Base-by-base conservation (phyloP, 2,888 invertebrate genomes). In the Eristalinus aeneus region DNA sequence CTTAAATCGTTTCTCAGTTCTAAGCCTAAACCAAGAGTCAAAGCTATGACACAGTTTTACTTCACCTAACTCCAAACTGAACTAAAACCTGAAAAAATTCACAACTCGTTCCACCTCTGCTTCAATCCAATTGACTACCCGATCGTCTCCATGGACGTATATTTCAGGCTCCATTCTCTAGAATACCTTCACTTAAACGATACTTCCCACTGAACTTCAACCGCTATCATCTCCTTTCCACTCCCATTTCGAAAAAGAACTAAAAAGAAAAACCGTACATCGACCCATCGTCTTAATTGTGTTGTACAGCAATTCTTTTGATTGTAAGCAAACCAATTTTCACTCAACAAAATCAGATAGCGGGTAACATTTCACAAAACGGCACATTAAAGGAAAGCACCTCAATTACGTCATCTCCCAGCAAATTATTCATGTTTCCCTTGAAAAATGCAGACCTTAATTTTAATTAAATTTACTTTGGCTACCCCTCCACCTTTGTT, bases 381-480 rank as follows among this genome's bases (percentile, higher is more conserved):
- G 23, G n/a, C n/a, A 54, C 67, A 32, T 22, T 53, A 31, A 20
- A 32, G 10, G 16, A 12, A 32, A 67, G 53, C 16, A 54, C 32
- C 22, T 11, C 56, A 46, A 27, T 56, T 27, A 56, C 22, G 56
- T 11, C 12, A 12, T 12, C 16, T 12, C 56, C 56, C 56, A 12
- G 5, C 56, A 67, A 54, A 67, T 67, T 67, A 67, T 53, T 67
- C 31, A 54, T 11, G 32, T 54, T 54, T 2, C 32, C 67, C 2
- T n/a, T 32, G 31, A 31, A 32, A 54, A 53, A 20, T 32, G 46
- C 31, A 31, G 46, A 67, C 53, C 31, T 65, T 67, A 54, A 67
- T 67, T 54, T 67, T 54, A 67, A 67, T 67, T 54, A 54, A 67
- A 54, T 22, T 67, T 54, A 22, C 32, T 54, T 54, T 32, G 16